Evolutionary conservation across 2,888 invertebrate species (phyloP).

Genomic region (Enoplolaimus lenunculus): DNA sequence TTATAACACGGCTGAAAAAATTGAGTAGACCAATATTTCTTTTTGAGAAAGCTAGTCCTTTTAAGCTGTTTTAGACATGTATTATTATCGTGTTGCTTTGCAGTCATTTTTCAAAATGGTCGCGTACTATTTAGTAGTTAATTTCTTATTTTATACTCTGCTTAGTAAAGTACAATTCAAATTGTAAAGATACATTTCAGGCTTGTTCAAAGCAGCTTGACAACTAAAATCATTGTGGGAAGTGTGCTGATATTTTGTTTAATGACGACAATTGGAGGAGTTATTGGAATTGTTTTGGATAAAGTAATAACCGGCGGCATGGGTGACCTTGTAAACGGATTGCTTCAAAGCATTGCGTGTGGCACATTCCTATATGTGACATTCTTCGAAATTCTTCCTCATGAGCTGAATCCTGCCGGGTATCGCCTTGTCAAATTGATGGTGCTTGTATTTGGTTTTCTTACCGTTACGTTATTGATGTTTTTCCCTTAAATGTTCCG

Average conservation of each 20-base stretch:
- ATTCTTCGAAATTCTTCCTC: slow-evolving; percentile 80
- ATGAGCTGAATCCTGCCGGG: slow-evolving; percentile 46
- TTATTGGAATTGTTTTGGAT: slow-evolving; percentile 49
- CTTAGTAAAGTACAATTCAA: no score
- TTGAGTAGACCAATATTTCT: no score
- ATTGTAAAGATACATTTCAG: no score
- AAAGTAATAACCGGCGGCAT: slow-evolving; percentile 48
- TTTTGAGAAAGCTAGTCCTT: no score
- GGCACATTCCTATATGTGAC: slow-evolving; percentile 86
- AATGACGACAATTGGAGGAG: slow-evolving; percentile 54
- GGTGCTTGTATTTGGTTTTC: slow-evolving; percentile 32
- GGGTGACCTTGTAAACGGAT: slow-evolving; percentile 38
- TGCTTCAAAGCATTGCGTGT: slow-evolving; percentile 65
- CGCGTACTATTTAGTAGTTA: no score
- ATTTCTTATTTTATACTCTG: no score
- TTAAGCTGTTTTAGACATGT: no score
- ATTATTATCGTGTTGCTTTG: no score
- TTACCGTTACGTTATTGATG: slow-evolving; percentile 26
- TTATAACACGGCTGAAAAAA: no score
- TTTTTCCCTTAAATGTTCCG: no score
- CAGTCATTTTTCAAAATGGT: no score
- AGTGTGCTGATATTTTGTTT: slow-evolving; percentile 46
- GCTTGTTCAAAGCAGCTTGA: slow-evolving; percentile 42
- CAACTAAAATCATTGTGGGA: slow-evolving; percentile 36
- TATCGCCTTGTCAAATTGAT: slow-evolving; percentile 31